Evolutionary conservation across 2,797 vertebrate species (phyloP).

Genomic region (Hylomyscus alleni): DNA sequence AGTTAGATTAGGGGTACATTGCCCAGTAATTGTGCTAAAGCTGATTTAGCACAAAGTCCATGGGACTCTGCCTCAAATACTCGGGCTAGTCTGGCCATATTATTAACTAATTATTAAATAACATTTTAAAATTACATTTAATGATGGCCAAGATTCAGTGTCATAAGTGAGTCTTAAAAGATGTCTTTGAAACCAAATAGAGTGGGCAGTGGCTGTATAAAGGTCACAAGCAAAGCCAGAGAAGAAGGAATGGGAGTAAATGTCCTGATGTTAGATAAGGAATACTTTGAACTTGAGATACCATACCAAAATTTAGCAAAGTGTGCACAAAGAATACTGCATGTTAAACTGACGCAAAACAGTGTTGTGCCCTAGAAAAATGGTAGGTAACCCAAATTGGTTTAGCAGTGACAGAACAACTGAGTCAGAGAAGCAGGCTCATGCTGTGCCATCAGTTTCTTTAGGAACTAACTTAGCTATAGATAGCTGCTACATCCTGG

Average conservation of each 20-base stretch:
- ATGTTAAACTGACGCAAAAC: not conserved
- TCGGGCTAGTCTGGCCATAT: not conserved
- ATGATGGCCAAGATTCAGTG: not conserved
- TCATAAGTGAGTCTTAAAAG: not conserved
- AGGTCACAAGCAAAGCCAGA: not conserved
- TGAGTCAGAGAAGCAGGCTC: not conserved
- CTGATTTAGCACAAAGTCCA: not conserved
- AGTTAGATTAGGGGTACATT: not conserved
- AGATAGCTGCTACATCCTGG: not conserved
- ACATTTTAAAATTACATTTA: not conserved
- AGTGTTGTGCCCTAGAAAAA: not conserved
- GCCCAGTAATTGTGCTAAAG: not conserved
- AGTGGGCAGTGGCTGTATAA: not conserved
- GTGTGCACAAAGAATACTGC: not conserved
- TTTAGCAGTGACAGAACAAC: not conserved
- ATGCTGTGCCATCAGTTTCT: rapidly evolving
- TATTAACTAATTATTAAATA: not conserved
- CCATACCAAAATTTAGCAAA: not conserved
- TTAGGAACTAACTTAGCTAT: not conserved
- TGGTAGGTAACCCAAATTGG: not conserved
- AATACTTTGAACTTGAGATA: not conserved
- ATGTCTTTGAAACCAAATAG: constrained; percentile 11
- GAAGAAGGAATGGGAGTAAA: not conserved
- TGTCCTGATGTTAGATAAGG: not conserved
- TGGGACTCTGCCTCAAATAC: not conserved